phyloP scores from a whole-genome alignment of 2,888 invertebrate genomes.

The Labia minor region DNA sequence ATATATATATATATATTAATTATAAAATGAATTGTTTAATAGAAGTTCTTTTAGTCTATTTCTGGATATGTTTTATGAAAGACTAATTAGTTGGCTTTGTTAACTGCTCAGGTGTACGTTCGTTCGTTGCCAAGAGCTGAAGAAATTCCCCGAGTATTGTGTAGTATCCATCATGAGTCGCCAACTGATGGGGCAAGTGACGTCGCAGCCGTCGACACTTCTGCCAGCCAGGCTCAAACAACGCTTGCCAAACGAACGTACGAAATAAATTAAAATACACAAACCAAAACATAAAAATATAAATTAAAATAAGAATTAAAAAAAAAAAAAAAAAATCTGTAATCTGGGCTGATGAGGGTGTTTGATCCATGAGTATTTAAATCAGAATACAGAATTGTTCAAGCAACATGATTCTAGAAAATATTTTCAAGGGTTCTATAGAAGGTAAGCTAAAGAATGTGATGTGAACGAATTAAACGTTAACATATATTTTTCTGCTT shows the following conservation, averaged over 20 bases:
- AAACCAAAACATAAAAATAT: not conserved
- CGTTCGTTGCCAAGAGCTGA: slow-evolving; percentile 59
- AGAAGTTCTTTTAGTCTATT: too few species aligned
- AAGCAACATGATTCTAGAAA: not conserved
- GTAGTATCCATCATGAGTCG: slow-evolving; percentile 37
- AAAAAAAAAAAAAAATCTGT: not conserved
- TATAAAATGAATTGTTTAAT: too few species aligned
- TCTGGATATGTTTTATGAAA: too few species aligned
- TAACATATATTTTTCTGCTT: too few species aligned
- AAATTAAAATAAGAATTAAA: slow-evolving; percentile 14
- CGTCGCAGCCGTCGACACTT: slow-evolving; percentile 23
- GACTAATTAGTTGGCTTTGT: too few species aligned
- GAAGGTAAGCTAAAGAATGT: not conserved
- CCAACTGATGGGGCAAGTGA: slow-evolving; percentile 17
- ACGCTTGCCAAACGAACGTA: slow-evolving; percentile 24
- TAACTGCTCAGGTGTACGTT: slow-evolving; percentile 39
- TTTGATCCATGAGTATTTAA: not conserved
- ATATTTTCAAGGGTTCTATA: not conserved
- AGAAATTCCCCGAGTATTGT: slow-evolving; percentile 52
- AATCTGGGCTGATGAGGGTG: not conserved
- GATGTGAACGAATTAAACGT: not conserved
- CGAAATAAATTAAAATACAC: slow-evolving; percentile 15
- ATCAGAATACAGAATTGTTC: not conserved
- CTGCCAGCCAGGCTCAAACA: slow-evolving; percentile 25
- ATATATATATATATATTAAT: too few species aligned